Evolutionary conservation across 1,140 invertebrate genomes (phyloP).

Genomic region (Centruroides vittatus): DNA sequence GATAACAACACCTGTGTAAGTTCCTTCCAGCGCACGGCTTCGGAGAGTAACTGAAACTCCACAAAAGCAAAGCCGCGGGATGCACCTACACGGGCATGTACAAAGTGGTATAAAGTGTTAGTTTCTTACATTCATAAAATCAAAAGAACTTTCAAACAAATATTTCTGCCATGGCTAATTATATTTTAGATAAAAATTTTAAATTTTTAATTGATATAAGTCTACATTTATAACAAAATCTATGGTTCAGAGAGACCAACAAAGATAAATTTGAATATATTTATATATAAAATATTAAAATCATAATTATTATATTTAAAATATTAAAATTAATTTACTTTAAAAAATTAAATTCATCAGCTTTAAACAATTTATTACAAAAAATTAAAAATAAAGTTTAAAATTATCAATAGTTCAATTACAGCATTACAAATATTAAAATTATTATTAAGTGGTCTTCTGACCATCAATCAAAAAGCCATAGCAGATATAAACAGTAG

Average conservation of each 20-base stretch:
- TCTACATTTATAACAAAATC: not conserved
- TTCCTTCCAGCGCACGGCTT: slow-evolving; percentile 85
- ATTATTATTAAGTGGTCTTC: no score
- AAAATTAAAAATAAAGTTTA: no score
- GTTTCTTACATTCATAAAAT: not conserved
- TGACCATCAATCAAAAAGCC: no score
- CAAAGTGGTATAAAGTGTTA: slow-evolving; percentile 11
- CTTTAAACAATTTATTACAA: no score
- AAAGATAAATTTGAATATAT: no score
- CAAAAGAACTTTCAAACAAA: not conserved
- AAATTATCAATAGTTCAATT: not conserved
- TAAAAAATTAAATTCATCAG: no score
- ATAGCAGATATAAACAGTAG: no score
- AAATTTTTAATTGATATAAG: not conserved
- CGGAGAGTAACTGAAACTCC: slow-evolving; percentile 79
- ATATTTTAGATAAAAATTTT: not conserved
- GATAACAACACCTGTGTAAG: slow-evolving; percentile 47
- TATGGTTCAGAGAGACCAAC: no score
- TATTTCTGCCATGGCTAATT: not conserved
- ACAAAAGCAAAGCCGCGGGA: slow-evolving; percentile 90
- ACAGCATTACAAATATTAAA: no score
- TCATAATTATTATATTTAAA: no score
- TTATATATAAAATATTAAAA: no score
- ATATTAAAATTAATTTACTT: no score
- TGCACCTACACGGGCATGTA: slow-evolving; percentile 41